A percentile compares a stretch with the other conserved stretches of the same genome.
These are phyloP conservation scores for Antrozous pallidus DNA, from an alignment of 2,797 vertebrate genomes.

Conservation along the genomic window DNA sequence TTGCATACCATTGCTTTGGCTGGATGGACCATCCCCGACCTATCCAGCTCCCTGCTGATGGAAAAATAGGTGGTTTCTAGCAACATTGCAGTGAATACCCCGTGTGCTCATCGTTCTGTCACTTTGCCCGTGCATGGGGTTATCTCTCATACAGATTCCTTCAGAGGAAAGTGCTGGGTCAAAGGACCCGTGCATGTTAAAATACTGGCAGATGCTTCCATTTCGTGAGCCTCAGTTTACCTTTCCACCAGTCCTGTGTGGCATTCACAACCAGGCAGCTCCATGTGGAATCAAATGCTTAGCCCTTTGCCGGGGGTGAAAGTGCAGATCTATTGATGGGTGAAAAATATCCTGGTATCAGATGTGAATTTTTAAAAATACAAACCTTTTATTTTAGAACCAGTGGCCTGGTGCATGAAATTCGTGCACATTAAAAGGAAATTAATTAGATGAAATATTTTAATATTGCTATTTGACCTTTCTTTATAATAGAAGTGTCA, in stretches of 20 bases:
- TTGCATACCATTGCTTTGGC: accelerated
- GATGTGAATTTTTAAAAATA: neutral
- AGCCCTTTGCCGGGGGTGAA: neutral
- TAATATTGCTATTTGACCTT: too few relatives aligned
- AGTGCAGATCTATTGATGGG: neutral
- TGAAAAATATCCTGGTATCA: neutral
- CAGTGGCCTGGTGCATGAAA: too few relatives aligned
- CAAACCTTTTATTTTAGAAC: neutral
- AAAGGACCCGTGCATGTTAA: accelerated
- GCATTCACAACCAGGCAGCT: neutral
- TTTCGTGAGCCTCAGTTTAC: neutral
- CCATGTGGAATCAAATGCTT: neutral
- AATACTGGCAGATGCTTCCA: neutral
- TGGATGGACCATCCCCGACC: neutral
- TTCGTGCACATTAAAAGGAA: too few relatives aligned
- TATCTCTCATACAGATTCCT: neutral
- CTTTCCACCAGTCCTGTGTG: neutral
- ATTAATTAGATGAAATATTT: too few relatives aligned
- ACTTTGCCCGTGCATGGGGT: accelerated
- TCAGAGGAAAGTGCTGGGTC: neutral
- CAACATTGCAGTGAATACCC: neutral
- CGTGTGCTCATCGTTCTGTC: neutral
- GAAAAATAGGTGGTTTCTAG: neutral
- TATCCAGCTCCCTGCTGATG: accelerated
- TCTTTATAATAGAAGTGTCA: too few relatives aligned